phyloP scores from a whole-genome alignment of 2,888 invertebrate genomes.

The Drosophila niveifrons region DNA sequence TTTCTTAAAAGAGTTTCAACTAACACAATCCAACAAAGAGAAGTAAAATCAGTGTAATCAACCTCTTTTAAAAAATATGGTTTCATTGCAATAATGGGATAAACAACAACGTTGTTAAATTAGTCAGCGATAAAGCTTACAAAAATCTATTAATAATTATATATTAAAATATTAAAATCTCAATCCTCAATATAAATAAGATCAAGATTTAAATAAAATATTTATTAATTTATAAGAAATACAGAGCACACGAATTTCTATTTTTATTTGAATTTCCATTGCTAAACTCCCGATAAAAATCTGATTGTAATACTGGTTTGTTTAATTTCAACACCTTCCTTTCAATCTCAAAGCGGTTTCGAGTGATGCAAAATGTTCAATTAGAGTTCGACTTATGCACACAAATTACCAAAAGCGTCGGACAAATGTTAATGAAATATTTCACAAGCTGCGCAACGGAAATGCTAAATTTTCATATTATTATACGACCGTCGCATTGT shows the following conservation, averaged over 20 bases:
- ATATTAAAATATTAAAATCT: no score
- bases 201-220: no score
- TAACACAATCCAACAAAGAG: no score
- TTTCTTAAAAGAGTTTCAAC: no score
- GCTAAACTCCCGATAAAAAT: background rate
- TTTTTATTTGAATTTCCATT: background rate
- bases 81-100: no score
- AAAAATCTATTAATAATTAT: no score
- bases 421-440: conserved; percentile 66
- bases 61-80: no score
- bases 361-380: conserved; percentile 60
- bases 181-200: no score
- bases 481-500: conserved; percentile 58
- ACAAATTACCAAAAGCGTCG: conserved; percentile 66
- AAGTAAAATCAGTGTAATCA: no score
- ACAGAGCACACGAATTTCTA: background rate
- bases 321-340: conserved; percentile 44
- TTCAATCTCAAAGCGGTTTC: conserved; percentile 23
- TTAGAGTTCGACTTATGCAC: conserved; percentile 68
- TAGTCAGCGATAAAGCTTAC: no score
- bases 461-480: conserved; percentile 81
- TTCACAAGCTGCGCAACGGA: conserved; percentile 74
- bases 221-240: no score
- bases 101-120: no score
- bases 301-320: background rate